Base-by-base conservation (phyloP, 1,140 invertebrate species). In the Brachionus paranguensis region DNA sequence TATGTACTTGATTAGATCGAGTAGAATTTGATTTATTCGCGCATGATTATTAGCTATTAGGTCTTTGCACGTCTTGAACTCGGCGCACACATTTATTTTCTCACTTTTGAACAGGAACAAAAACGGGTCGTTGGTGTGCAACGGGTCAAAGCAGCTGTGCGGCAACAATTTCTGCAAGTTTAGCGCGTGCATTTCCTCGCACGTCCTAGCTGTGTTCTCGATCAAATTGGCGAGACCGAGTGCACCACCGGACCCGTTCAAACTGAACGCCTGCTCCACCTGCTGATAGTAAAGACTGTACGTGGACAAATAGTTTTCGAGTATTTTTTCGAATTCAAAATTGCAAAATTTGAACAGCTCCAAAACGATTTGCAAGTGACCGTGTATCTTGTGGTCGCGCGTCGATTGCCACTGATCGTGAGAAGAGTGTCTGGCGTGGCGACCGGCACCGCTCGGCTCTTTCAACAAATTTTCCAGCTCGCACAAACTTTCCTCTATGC, bases 231-330 rank as follows among this genome's bases (percentile, higher is more conserved):
- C 33, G 0, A 72, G 10, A 6, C 33, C 8, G 14, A 65, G 11
- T 24, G 43, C 1, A 1, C 11, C 43, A 45, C 8, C 17, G 0
- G 72, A 53, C 12, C 0, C 17, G 27, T 76, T 76, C 8, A 50
- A 50, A 50, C 45, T 76, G 11, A 17, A 76, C 3, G 24, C 45
- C 7, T 50, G 43, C 50, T 76, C 29, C 12, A 27, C 10, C 27
- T 64, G 53, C 45, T 81, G 78, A 47, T 81, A 68, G 29, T 81
- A 81, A 2, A 81, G 41, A 33, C 64, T 81, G 33, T 81, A 81
- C 11, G 53, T 81, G 3, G 53, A 60, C 8, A 81, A 37, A 64
- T 81, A 81, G 10, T 81, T 81, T 81, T 81, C 27, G 3, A 64
- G 43, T n/a, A n/a, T 12, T 64, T 68, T 20, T 45, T 81, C 78